phyloP scores from a whole-genome alignment of 2,113 vertebrate species.

The Psittacus erithacus region DNA sequence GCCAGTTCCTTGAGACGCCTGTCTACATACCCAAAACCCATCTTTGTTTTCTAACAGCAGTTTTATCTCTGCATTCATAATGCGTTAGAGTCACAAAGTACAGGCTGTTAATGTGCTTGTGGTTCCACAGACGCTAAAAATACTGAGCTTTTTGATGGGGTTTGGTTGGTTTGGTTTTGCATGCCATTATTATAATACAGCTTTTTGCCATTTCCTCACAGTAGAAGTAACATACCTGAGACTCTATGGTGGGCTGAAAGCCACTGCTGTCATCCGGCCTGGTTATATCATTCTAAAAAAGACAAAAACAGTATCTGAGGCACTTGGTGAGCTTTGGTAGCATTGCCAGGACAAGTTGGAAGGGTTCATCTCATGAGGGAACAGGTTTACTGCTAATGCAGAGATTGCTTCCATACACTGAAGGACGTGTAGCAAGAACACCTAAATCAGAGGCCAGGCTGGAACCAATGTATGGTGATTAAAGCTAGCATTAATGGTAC shows the following conservation, averaged over 20 bases:
- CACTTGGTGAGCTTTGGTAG: not conserved
- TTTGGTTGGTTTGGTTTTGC: not conserved
- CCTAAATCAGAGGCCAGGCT: not conserved
- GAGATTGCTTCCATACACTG: not conserved
- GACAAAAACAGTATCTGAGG: not conserved
- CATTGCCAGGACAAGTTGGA: not conserved
- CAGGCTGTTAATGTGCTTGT: not conserved
- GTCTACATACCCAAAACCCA: not conserved
- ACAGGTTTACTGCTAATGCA: not conserved
- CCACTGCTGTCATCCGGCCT: constrained; percentile 28
- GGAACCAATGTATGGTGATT: not conserved
- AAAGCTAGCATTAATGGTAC: not conserved
- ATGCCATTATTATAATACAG: not conserved
- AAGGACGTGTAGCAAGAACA: not conserved
- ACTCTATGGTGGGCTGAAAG: constrained; percentile 23
- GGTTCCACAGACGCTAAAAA: not conserved
- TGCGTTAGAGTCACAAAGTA: not conserved
- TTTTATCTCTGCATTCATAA: not conserved
- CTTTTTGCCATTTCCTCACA: not conserved
- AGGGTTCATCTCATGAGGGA: not conserved
- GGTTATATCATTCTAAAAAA: constrained; percentile 23
- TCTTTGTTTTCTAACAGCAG: not conserved
- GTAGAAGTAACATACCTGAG: constrained; percentile 55
- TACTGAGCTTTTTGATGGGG: not conserved
- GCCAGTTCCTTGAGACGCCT: not conserved